phyloP scores from a whole-genome alignment of 92 coral and sea anemone genomes.

The Metridium senile region DNA sequence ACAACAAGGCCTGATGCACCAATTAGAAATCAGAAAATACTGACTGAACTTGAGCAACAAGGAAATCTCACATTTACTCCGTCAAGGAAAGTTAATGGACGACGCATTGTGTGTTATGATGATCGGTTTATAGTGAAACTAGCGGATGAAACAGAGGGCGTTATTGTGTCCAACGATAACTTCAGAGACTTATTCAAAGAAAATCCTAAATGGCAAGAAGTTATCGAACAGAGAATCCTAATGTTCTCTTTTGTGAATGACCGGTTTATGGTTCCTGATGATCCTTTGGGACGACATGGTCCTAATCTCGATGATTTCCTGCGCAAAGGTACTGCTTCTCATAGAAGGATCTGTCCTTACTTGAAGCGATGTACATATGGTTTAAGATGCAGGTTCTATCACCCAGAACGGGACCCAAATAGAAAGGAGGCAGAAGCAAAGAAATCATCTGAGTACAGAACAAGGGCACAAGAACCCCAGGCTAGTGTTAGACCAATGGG shows the following conservation, averaged over 20 bases:
- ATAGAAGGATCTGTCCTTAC: conserved; percentile 88
- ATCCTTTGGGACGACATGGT: conserved; percentile 96
- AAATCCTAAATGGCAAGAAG: conserved; percentile 91
- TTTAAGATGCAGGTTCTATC: conserved; percentile 84
- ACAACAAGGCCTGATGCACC: conserved; percentile 80
- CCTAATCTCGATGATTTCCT: conserved; percentile 93
- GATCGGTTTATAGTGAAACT: conserved; percentile 88
- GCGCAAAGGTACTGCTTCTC: conserved; percentile 84
- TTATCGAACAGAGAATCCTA: conserved; percentile 82
- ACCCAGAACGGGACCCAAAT: conserved; percentile 91
- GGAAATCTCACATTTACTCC: conserved; percentile 86
- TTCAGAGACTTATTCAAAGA: conserved; percentile 87
- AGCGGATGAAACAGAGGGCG: conserved; percentile 91
- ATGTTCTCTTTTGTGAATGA: conserved; percentile 98
- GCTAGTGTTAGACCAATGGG: not conserved
- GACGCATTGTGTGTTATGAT: conserved; percentile 97
- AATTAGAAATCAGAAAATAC: conserved; percentile 80
- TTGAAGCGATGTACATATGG: conserved; percentile 93
- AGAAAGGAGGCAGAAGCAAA: conserved; percentile 27
- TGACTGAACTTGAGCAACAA: conserved; percentile 78
- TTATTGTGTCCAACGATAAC: conserved; percentile 94
- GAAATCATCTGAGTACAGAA: not conserved
- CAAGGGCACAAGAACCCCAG: not conserved
- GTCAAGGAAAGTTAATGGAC: conserved; percentile 90
- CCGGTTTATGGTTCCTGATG: conserved; percentile 98